Percentiles rank a stretch among this genome's conserved stretches.
Conservation (phyloP, 2,113 vertebrate genomes). For the Antigone vipio region DNA sequence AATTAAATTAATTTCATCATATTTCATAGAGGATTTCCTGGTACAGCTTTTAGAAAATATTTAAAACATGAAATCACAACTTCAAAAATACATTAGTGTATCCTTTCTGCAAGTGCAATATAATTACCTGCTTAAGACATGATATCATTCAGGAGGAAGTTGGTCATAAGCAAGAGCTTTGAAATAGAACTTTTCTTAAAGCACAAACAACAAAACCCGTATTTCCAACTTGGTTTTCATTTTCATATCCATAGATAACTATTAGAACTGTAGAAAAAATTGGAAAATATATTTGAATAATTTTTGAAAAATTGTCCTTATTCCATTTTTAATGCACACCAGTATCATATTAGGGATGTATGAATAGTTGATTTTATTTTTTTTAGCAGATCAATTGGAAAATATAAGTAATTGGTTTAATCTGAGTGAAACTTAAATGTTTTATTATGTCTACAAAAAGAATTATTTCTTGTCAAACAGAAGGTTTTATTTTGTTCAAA, state of each 20-base stretch:
- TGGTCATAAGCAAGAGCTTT: neutral
- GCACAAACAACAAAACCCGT: accelerated
- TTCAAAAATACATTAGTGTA: neutral
- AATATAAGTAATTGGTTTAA: neutral
- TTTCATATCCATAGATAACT: neutral
- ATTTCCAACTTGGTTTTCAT: neutral
- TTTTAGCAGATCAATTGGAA: neutral
- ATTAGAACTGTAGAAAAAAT: neutral
- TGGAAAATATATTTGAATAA: neutral
- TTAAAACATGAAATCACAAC: neutral
- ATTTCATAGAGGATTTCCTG: neutral
- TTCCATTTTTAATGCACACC: neutral
- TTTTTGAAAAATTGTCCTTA: neutral
- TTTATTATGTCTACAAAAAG: neutral
- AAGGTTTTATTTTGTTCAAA: neutral
- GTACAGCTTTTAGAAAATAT: neutral
- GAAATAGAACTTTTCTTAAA: neutral
- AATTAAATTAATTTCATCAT: neutral
- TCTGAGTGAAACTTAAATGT: neutral
- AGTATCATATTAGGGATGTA: neutral
- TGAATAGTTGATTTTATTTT: neutral
- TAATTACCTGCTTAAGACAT: neutral
- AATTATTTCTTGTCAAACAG: neutral
- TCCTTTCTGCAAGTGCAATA: neutral
- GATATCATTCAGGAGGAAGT: neutral